Evolutionary conservation across 2,888 invertebrate species (phyloP).

Genomic region (Apotomis betuletana): DNA sequence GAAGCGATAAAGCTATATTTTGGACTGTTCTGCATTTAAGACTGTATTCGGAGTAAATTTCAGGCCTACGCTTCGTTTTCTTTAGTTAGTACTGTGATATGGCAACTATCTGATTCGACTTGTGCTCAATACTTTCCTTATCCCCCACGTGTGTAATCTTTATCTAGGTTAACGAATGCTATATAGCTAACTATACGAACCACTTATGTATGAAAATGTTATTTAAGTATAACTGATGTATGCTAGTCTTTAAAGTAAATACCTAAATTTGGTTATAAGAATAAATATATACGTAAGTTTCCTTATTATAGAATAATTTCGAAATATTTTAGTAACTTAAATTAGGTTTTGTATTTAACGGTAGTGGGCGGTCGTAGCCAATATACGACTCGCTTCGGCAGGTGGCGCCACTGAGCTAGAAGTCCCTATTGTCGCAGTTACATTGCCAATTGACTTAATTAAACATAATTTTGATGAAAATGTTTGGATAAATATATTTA

Average conservation of each 20-base stretch:
- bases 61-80: constrained; percentile 40
- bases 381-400: constrained; percentile 14
- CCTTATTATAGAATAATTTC: constrained; percentile 60
- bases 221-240: constrained; percentile 73
- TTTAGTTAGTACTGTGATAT: constrained; percentile 81
- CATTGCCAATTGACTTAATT: too few species aligned
- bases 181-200: constrained; percentile 47
- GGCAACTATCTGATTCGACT: constrained; percentile 68
- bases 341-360: constrained; percentile 62
- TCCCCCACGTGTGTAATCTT: constrained; percentile 47
- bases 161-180: constrained; percentile 14
- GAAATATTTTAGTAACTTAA: constrained; percentile 66
- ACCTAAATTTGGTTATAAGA: constrained; percentile 65
- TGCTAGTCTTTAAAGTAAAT: constrained; percentile 81
- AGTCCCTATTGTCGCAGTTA: background rate
- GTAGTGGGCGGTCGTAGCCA: constrained; percentile 46
- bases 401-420: constrained; percentile 18
- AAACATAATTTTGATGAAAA: too few species aligned
- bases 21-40: constrained; percentile 29
- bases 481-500: too few species aligned
- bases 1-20: constrained; percentile 2
- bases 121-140: constrained; percentile 73
- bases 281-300: constrained; percentile 69
- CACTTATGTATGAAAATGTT: constrained; percentile 60
- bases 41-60: constrained; percentile 28